Evolutionary conservation across 1,140 invertebrate genomes (phyloP).

Genomic region (Drosophila malerkotliana): DNA sequence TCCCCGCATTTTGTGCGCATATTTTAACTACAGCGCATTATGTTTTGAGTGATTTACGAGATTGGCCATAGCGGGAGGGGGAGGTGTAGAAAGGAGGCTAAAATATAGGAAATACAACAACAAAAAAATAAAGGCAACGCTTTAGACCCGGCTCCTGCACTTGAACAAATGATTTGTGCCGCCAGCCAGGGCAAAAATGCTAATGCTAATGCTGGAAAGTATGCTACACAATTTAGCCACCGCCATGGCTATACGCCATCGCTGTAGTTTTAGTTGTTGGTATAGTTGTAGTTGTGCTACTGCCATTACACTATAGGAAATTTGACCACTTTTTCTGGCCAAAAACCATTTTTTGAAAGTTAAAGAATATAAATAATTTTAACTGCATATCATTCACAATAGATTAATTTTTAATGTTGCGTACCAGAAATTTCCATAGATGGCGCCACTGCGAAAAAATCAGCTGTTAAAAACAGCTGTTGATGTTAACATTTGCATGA

Average conservation of each 20-base stretch:
- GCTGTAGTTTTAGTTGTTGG: conserved; percentile 27
- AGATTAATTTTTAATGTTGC: no score
- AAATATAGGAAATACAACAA: conserved; percentile 25
- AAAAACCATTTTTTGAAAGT: no score
- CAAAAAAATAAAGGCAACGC: conserved; percentile 15
- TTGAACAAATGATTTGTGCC: conserved; percentile 64
- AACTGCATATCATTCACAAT: no score
- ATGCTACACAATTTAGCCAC: conserved; percentile 53
- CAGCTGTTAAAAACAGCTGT: no score
- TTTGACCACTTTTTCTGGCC: no score
- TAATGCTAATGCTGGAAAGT: conserved; percentile 68
- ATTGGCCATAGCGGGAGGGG: neutral
- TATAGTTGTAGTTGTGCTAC: conserved; percentile 9
- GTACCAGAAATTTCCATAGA: no score
- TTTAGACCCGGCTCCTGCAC: conserved; percentile 31
- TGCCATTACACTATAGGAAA: no score
- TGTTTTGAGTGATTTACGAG: conserved; percentile 76
- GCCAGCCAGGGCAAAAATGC: conserved; percentile 26
- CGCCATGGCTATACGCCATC: conserved; percentile 22
- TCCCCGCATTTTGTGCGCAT: conserved; percentile 64
- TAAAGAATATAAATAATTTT: no score
- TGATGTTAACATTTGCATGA: no score
- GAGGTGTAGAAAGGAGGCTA: conserved; percentile 1
- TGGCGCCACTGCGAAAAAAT: no score
- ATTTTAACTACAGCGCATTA: conserved; percentile 76